Base-by-base conservation (phyloP, 2,113 vertebrate genomes). In the Hippolais icterina region DNA sequence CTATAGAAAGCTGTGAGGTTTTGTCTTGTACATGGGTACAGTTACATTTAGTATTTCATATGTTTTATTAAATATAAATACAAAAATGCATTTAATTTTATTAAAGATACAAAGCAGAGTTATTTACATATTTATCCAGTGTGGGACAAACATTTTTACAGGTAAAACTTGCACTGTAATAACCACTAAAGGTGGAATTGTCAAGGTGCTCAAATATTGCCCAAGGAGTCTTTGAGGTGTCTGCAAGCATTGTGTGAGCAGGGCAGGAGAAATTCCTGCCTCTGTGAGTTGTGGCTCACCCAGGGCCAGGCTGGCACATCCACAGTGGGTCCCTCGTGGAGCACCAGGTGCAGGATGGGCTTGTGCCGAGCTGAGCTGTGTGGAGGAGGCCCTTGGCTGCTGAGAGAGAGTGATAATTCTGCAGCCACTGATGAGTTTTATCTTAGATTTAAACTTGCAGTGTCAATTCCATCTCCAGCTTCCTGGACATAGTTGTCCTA, bases 321-420 rank as follows among this genome's bases (percentile, higher is more conserved):
- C 42, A 17, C 31, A 7, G 0, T 1, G 0, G 20, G 33, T 52
- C 25, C 22, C 27, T 60, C 2, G 0, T 8, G 33, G 37, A 77
- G 27, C 46, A 42, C 27, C 22, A 7, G 27, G 19, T 41, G 28
- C 39, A 24, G 79, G 20, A 49, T 0, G 1, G 42, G 46, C 66
- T 88, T 83, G 54, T 71, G 56, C 24, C 0, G 0, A 46, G 56
- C 39, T 2, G 8, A 91, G 70, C 33, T 59, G 37, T 57, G 46
- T 33, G 57, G 46, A 52, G 64, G 24, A 64, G 13, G 20, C 72
- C 50, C 13, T 56, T 59, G 59, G 68, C 27, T 75, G 22, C 6
- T 52, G 87, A 66, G 68, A 74, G 64, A 75, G 9, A 33, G 4
- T 6, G 27, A 5, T 29, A 39, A 7, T 72, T 83, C 65, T 87